Conservation (phyloP, 35 echinoderm and acorn worm genomes). For the Anneissia japonica region DNA sequence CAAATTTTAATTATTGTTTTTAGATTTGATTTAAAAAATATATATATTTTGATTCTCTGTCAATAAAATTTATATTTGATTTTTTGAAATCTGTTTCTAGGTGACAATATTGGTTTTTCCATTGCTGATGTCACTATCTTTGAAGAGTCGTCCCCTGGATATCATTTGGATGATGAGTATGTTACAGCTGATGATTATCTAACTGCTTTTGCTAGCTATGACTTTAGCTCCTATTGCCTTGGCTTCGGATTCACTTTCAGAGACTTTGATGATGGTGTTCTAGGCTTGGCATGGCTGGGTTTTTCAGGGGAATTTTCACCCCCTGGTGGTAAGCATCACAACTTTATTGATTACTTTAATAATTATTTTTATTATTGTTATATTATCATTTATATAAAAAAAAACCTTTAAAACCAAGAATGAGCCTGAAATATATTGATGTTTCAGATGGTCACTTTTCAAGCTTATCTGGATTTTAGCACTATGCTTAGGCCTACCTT, state of each 20-base stretch:
- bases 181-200: not conserved
- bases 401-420: too few species aligned
- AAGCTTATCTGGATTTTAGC: too few species aligned
- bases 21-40: too few species aligned
- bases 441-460: too few species aligned
- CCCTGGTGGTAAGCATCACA: conserved; percentile 18
- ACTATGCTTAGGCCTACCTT: too few species aligned
- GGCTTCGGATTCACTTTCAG: conserved; percentile 21
- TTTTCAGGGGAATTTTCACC: conserved; percentile 4
- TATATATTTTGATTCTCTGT: not conserved
- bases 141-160: not conserved
- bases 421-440: too few species aligned
- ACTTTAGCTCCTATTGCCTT: conserved; percentile 37
- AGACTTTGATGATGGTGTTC: conserved; percentile 32
- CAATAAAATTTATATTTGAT: not conserved
- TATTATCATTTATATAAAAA: too few species aligned
- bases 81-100: conserved; percentile 5
- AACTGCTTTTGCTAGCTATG: not conserved
- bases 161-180: not conserved
- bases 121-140: conserved; percentile 37
- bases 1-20: not conserved
- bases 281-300: conserved; percentile 43
- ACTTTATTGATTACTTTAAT: not conserved
- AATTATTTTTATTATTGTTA: too few species aligned
- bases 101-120: conserved; percentile 42